A percentile compares a stretch with the other conserved stretches of the same genome.
Evolutionary conservation across 2,113 vertebrate genomes (phyloP).

Genomic region (Embiotoca jacksoni): DNA sequence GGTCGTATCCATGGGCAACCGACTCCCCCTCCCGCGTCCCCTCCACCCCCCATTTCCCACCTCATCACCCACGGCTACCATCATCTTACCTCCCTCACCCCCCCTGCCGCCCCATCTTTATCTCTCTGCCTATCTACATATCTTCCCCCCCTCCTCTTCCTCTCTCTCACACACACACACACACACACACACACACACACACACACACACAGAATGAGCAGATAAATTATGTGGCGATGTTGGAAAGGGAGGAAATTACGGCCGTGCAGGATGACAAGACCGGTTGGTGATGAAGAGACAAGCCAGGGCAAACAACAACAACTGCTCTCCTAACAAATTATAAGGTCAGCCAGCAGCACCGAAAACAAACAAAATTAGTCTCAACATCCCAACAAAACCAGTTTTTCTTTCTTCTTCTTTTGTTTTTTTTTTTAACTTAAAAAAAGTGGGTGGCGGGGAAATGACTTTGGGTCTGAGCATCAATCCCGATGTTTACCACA

Average conservation of each 20-base stretch:
- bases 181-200: too few species aligned
- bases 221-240: slow-evolving; percentile 57
- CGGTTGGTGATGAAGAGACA: slow-evolving; percentile 49
- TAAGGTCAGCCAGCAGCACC: slow-evolving; percentile 11
- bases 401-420: not conserved
- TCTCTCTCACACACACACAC: not conserved
- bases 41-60: slow-evolving; percentile 63
- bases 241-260: slow-evolving; percentile 63
- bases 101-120: slow-evolving; percentile 49
- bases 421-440: not conserved
- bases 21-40: slow-evolving; percentile 50
- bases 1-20: slow-evolving; percentile 85
- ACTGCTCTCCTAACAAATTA: slow-evolving; percentile 50
- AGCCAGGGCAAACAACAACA: slow-evolving; percentile 50
- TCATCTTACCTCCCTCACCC: slow-evolving; percentile 53
- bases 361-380: slow-evolving; percentile 42
- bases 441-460: slow-evolving; percentile 28
- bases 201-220: slow-evolving; percentile 39
- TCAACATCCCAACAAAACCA: slow-evolving; percentile 5
- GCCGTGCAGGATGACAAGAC: slow-evolving; percentile 50
- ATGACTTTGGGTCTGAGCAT: slow-evolving; percentile 36
- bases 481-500: slow-evolving; percentile 43
- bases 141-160: slow-evolving; percentile 21
- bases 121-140: slow-evolving; percentile 65
- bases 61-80: slow-evolving; percentile 75